Conservation (phyloP, 2,888 invertebrate genomes). For the Spodoptera exigua region DNA sequence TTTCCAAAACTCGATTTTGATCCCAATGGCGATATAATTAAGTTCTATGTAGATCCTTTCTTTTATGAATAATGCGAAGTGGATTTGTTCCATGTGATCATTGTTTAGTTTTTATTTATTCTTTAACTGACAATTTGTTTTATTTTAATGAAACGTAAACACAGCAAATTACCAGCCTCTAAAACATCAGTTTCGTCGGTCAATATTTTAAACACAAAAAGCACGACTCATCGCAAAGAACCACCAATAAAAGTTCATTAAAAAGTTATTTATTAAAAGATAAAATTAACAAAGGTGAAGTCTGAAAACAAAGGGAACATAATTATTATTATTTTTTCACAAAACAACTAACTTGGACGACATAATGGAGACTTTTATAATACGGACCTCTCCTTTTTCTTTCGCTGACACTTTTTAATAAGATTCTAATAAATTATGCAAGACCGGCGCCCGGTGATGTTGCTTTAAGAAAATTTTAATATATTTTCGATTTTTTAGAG, state of each 20-base stretch:
- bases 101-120: too few relatives aligned
- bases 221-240: not conserved
- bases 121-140: too few relatives aligned
- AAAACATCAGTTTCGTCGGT: too few relatives aligned
- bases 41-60: too few relatives aligned
- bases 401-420: slow-evolving; percentile 84
- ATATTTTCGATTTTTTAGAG: slow-evolving; percentile 49
- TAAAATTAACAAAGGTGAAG: slow-evolving; percentile 41
- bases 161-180: too few relatives aligned
- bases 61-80: too few relatives aligned
- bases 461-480: slow-evolving; percentile 64
- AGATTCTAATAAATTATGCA: slow-evolving; percentile 85
- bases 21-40: too few relatives aligned
- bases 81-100: too few relatives aligned
- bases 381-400: slow-evolving; percentile 70
- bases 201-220: too few relatives aligned
- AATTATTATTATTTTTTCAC: slow-evolving; percentile 71
- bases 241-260: slow-evolving; percentile 20
- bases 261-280: slow-evolving; percentile 34
- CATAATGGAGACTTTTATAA: slow-evolving; percentile 74
- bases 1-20: too few relatives aligned
- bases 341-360: slow-evolving; percentile 68
- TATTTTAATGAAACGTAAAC: too few relatives aligned
- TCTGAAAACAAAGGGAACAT: slow-evolving; percentile 57
- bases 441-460: slow-evolving; percentile 68